Conservation (phyloP, 2,113 vertebrate species). For the Cyprinodon variegatus region DNA sequence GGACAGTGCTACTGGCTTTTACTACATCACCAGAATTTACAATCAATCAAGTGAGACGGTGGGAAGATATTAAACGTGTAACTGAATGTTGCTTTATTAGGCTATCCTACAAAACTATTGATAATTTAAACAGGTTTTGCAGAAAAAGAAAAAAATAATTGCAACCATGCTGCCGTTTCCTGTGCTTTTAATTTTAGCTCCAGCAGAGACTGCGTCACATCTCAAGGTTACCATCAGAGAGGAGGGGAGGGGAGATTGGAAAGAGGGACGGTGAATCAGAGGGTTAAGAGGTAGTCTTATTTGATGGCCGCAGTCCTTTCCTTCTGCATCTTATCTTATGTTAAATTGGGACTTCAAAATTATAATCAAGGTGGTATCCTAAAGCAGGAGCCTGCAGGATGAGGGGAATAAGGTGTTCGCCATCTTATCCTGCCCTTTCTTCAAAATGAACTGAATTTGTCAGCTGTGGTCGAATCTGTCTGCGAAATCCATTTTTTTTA, state of each 20-base stretch:
- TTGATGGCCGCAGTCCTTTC: constrained; percentile 21
- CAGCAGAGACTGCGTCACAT: constrained; percentile 64
- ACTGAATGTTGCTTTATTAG: not conserved
- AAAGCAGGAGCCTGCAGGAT: not conserved
- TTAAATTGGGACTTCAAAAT: constrained; percentile 15
- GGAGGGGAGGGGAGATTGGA: not conserved
- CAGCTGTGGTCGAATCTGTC: too few species aligned
- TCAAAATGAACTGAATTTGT: too few species aligned
- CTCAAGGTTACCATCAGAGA: constrained; percentile 66
- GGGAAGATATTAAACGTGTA: not conserved
- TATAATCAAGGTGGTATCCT: not conserved
- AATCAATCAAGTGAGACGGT: not conserved
- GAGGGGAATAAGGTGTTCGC: not conserved
- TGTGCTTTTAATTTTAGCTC: constrained; percentile 28
- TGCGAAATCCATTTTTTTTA: too few species aligned
- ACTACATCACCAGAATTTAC: not conserved
- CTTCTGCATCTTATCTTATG: not conserved
- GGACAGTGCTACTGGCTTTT: not conserved
- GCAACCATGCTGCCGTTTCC: not conserved
- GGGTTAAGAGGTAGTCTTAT: not conserved
- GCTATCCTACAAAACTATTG: not conserved
- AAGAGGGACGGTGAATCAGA: constrained; percentile 2
- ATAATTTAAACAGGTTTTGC: not conserved
- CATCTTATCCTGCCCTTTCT: too few species aligned
- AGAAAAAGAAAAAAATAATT: too few species aligned